A percentile compares a stretch with the other conserved stretches of the same genome.
Evolutionary conservation across 2,888 invertebrate species (phyloP).

Genomic region (Clostera curtula): DNA sequence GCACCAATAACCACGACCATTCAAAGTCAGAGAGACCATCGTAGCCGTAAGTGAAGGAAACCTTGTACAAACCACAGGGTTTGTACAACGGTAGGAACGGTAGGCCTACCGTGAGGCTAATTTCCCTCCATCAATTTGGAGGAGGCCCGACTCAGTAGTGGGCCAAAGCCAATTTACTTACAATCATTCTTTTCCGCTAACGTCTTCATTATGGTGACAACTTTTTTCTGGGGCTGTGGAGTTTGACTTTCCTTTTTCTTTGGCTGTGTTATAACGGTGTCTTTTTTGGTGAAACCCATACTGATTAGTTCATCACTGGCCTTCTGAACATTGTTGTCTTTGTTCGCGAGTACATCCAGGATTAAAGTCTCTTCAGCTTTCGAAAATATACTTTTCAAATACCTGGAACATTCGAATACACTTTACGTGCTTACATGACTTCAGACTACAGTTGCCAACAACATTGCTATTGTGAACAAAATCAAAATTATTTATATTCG

Average conservation of each 20-base stretch:
- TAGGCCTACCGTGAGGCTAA: too few species aligned
- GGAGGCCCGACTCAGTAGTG: not conserved
- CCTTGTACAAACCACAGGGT: too few species aligned
- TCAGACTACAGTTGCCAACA: too few species aligned
- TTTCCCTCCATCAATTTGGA: not conserved
- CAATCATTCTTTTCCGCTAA: conserved; percentile 81
- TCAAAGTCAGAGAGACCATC: too few species aligned
- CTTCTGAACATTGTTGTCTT: conserved; percentile 93
- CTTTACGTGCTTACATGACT: too few species aligned
- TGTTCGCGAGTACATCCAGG: conserved; percentile 86
- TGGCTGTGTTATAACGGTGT: conserved; percentile 53
- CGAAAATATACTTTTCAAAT: conserved; percentile 92
- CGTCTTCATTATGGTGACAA: conserved; percentile 79
- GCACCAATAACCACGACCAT: too few species aligned
- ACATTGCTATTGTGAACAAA: too few species aligned
- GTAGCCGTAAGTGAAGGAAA: too few species aligned
- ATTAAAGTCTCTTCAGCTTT: conserved; percentile 92
- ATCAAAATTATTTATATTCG: too few species aligned
- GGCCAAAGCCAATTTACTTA: conserved; percentile 60
- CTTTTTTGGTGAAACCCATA: conserved; percentile 89
- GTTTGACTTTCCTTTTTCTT: conserved; percentile 40
- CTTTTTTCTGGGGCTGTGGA: conserved; percentile 58
- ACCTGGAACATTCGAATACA: too few species aligned
- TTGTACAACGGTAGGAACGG: too few species aligned
- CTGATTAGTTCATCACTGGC: conserved; percentile 86